A percentile compares a stretch with the other conserved stretches of the same genome.
phyloP scores from a whole-genome alignment of 2,797 vertebrate species.

The Gymnothorax reevesii region DNA sequence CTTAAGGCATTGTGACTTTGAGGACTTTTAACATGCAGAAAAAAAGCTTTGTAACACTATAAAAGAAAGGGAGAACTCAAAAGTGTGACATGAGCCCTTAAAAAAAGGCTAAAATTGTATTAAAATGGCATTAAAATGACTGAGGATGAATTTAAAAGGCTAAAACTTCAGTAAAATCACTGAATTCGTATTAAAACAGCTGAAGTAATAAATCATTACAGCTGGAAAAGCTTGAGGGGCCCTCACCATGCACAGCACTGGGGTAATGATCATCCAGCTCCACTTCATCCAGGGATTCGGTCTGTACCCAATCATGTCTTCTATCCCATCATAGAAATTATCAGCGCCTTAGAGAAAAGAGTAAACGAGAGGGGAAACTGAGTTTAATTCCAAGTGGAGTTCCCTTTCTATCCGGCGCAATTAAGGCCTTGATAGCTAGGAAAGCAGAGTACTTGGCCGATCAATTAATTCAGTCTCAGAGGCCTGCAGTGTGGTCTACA shows the following conservation, averaged over 20 bases:
- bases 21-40: too few species aligned
- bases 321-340: conserved; percentile 96
- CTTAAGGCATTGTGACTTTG: too few species aligned
- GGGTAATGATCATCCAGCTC: conserved; percentile 94
- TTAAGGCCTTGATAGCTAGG: too few species aligned
- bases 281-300: conserved; percentile 98
- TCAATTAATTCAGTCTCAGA: too few species aligned
- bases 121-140: background rate
- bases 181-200: background rate
- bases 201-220: background rate
- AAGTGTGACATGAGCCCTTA: too few species aligned
- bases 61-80: too few species aligned
- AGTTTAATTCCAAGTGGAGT: too few species aligned
- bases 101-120: too few species aligned
- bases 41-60: too few species aligned
- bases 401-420: too few species aligned
- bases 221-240: background rate
- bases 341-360: conserved; percentile 66
- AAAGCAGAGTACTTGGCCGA: too few species aligned
- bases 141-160: background rate
- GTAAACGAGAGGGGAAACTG: background rate
- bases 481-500: too few species aligned
- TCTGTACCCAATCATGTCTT: conserved; percentile 99
- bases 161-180: background rate
- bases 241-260: conserved; percentile 89